Evolutionary conservation across 2,797 vertebrate genomes (phyloP), one percentile per base, ranked within the genome.

Genomic region (Catharus ustulatus): DNA sequence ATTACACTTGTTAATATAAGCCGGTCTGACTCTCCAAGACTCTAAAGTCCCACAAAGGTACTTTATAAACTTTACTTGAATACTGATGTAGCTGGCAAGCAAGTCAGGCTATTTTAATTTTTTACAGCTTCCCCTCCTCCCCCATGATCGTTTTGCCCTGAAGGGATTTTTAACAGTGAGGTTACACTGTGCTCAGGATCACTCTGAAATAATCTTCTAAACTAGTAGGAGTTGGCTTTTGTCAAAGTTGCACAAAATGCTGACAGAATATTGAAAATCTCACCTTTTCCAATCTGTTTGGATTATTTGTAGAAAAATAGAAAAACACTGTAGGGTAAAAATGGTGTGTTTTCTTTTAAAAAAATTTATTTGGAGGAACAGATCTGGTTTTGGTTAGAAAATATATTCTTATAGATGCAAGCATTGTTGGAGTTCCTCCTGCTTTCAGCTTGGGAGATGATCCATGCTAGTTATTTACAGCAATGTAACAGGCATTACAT

Each of bases 51-150:
- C 64, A 77, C 57, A 34, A 87, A 95, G 95, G 94, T 95, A 94
- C 94, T 96, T 95, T 91, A 96, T 90, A 96, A 94, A 96, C 78
- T 87, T 93, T 96, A 97, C 96, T 97, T 97, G 96, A 97, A 96
- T 89, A 87, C 64, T 78, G 78, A 87, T 90, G 90, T 77, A 88
- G 89, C 86, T 93, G 95, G 54, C 80, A 94, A 93, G 81, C 66
- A 89, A 85, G 81, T 95, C 22, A 29, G 80, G 72, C 89, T 82
- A 68, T 89, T 90, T 66, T 13, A 9, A 40, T 87, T 96, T 95
- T 84, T 90, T 91, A 92, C 58, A 72, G 51, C 26, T 71, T 92
- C 20, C 15, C 38, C 27, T 34, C 4, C 9, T 36, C 13, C 9
- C 46, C 34, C 40, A 3, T 15, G 27, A 74, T 73, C 5, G 19